Percentiles rank a stretch among this genome's conserved stretches.
Evolutionary conservation across 2,797 vertebrate species (phyloP).

Genomic region (Salmo trutta): DNA sequence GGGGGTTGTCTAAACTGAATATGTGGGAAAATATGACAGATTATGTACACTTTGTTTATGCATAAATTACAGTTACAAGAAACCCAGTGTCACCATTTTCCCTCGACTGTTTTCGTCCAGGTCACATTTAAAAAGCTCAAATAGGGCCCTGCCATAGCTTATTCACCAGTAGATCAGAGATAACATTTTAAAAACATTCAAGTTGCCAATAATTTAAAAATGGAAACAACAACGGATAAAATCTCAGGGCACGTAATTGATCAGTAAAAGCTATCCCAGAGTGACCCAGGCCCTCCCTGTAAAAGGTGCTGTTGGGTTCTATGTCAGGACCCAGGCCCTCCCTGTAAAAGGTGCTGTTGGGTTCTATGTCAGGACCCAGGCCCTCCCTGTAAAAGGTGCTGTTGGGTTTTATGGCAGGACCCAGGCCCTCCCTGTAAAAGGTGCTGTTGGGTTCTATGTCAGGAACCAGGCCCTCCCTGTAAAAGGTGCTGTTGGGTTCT

Average conservation of each 20-base stretch:
- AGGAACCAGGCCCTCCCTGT: too few relatives aligned
- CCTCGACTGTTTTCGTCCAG: neutral
- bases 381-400: too few relatives aligned
- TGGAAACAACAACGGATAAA: neutral
- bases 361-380: too few relatives aligned
- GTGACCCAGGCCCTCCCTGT: neutral
- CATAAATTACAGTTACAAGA: conserved; percentile 9
- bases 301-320: too few relatives aligned
- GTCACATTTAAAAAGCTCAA: neutral
- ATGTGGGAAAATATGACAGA: neutral
- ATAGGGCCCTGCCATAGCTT: neutral
- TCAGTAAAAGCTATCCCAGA: neutral
- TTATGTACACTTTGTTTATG: neutral
- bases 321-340: too few relatives aligned
- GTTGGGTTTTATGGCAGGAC: too few relatives aligned
- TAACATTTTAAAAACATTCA: neutral
- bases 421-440: too few relatives aligned
- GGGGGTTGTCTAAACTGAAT: conserved; percentile 50
- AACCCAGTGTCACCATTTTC: neutral
- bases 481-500: too few relatives aligned
- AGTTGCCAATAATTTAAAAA: neutral
- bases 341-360: too few relatives aligned
- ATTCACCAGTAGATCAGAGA: neutral
- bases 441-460: too few relatives aligned
- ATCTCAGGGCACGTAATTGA: neutral